Conservation (phyloP, 92 coral and sea anemone species). For the Paragorgia papillata region DNA sequence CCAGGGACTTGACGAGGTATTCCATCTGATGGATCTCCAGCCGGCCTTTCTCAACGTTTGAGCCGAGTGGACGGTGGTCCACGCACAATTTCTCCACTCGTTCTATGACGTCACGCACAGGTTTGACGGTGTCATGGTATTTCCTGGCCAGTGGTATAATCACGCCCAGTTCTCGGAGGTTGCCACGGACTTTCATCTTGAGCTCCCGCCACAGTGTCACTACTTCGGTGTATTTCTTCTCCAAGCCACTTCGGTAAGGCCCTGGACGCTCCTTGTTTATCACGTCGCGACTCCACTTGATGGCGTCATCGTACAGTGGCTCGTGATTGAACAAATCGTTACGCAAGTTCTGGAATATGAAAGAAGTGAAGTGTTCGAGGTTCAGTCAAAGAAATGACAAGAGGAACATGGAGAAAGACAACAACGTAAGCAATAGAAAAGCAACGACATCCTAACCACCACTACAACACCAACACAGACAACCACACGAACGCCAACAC, state of each 20-base stretch:
- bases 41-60: constrained; percentile 40
- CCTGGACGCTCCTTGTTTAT: constrained; percentile 57
- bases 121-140: constrained; percentile 81
- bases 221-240: constrained; percentile 64
- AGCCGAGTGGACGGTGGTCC: constrained; percentile 39
- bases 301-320: constrained; percentile 62
- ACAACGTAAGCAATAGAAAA: no score
- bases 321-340: constrained; percentile 67
- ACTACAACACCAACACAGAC: no score
- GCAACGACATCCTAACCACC: no score
- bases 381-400: no score
- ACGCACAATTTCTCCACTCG: constrained; percentile 29
- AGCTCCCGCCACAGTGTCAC: constrained; percentile 77
- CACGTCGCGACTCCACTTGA: constrained; percentile 42
- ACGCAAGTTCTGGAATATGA: constrained; percentile 58
- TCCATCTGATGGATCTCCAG: constrained; percentile 43
- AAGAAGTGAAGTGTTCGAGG: neutral
- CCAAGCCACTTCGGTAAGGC: constrained; percentile 64
- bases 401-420: no score
- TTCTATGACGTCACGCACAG: constrained; percentile 74
- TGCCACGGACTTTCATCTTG: constrained; percentile 57
- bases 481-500: no score
- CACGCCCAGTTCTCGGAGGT: constrained; percentile 71
- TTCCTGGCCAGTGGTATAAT: constrained; percentile 91
- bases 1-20: constrained; percentile 2